Conservation (phyloP, 2,888 invertebrate species). For the Atethmia centrago region DNA sequence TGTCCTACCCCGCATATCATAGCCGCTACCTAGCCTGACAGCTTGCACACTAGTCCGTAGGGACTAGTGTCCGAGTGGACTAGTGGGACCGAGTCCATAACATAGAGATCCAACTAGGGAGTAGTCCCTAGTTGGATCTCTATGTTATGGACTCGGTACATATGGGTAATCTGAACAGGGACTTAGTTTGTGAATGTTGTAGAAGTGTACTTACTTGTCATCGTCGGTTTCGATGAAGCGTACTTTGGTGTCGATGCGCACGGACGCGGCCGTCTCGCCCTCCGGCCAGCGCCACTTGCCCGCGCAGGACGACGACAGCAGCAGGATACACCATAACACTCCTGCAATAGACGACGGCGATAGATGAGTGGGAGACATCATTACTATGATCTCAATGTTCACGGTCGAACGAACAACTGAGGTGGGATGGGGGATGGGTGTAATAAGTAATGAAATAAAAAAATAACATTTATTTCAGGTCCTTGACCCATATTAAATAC, state of each 20-base stretch:
- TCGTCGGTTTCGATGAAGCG: slow-evolving; percentile 75
- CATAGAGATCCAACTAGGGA: no score
- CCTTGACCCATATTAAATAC: no score
- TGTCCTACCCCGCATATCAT: neutral
- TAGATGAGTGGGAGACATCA: neutral
- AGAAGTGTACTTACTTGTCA: slow-evolving; percentile 66
- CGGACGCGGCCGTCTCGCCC: slow-evolving; percentile 68
- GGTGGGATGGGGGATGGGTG: neutral
- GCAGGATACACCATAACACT: slow-evolving; percentile 58
- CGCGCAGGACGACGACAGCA: slow-evolving; percentile 61
- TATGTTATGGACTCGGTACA: neutral
- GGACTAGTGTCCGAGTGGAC: no score
- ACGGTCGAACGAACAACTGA: neutral
- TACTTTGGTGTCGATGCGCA: slow-evolving; percentile 83
- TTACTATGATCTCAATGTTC: neutral
- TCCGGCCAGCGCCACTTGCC: slow-evolving; percentile 82
- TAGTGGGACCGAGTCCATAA: no score
- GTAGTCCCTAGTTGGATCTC: neutral
- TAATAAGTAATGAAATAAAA: neutral
- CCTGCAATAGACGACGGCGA: slow-evolving; percentile 31
- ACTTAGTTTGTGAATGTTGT: neutral
- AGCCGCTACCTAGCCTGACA: neutral
- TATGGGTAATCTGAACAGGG: neutral
- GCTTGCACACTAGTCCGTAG: neutral
- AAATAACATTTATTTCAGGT: no score